Evolutionary conservation across 2,797 vertebrate species (phyloP), one percentile per base, ranked within the genome.

Genomic region (Brotula barbata): DNA sequence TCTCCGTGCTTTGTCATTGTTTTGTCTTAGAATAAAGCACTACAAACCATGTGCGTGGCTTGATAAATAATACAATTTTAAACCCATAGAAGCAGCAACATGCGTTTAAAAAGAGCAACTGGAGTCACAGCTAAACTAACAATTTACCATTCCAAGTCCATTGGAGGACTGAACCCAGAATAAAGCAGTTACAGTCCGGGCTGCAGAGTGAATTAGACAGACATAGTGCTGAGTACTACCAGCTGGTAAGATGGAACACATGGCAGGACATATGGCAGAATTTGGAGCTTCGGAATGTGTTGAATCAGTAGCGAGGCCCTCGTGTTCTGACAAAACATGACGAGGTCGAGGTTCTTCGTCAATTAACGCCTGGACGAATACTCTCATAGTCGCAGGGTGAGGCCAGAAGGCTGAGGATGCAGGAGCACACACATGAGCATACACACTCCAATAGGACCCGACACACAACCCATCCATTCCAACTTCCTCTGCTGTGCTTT

Each of bases 201-300:
- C 77, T 43, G n/a, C 56, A 69, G 45, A 73, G 44, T 25, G 64
- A 74, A 67, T 75, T 56, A 68, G 68, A 80, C 71, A 40, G 60
- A 64, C 68, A 15, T 28, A 1, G 59, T n/a, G 42, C 75, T 76
- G 80, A 87, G 64, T 46, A 67, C 68, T 82, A 75, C 73, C 80
- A 83, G 86, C 83, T 87, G 85, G 72, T 73, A 23, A 57, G 64
- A 60, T 68, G 51, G 57, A 88, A 82, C 81, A 86, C 80, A 82
- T 82, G 82, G 78, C 68, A 20, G 49, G 80, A 85, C 87, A 87
- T 85, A 88, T 89, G 88, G 85, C 70, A 71, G 75, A 80, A 65
- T 83, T 81, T 84, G 68, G 74, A 82, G 68, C 68, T 75, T 75
- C 63, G 67, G 60, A 58, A 75, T 85, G 65, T 86, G 81, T 85